Evolutionary conservation across 2,797 vertebrate species (phyloP).

Genomic region (Falco novaeseelandiae): DNA sequence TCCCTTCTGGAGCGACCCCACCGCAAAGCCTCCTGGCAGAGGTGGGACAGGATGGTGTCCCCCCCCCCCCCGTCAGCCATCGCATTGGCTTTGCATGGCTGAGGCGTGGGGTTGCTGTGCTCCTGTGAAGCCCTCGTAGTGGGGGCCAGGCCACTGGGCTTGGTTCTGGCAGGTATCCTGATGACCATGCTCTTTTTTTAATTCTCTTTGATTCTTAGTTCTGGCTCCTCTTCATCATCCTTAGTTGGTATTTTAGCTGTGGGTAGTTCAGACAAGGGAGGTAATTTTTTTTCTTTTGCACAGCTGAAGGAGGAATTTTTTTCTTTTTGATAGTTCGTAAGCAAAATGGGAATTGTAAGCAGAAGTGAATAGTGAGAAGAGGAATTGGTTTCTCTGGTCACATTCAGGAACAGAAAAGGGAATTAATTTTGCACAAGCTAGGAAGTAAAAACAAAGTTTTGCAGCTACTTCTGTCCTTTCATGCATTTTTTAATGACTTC

Average conservation of each 20-base stretch:
- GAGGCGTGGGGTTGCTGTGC: not conserved
- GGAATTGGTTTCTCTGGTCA: conserved; percentile 47
- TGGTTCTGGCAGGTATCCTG: not conserved
- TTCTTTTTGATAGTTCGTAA: not conserved
- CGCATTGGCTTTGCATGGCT: fast-evolving
- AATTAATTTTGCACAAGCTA: conserved; percentile 38
- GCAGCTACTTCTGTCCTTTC: not conserved
- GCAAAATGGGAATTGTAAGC: conserved; percentile 43
- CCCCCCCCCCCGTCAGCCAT: not conserved
- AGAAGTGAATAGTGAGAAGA: conserved; percentile 58
- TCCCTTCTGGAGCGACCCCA: not conserved
- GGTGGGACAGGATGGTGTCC: not conserved
- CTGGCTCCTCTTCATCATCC: not conserved
- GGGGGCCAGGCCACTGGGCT: not conserved
- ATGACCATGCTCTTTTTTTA: not conserved
- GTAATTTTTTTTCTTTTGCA: not conserved
- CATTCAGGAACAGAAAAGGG: conserved; percentile 56
- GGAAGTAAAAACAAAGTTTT: not conserved
- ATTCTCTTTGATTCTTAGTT: not conserved
- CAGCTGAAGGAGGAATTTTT: not conserved
- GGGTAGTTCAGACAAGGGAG: not conserved
- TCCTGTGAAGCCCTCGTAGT: fast-evolving
- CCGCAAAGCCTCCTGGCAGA: not conserved
- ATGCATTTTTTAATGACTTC: not conserved
- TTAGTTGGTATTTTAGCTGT: not conserved